Conservation (phyloP, 1,140 invertebrate species). For the Drosophila tani region DNA sequence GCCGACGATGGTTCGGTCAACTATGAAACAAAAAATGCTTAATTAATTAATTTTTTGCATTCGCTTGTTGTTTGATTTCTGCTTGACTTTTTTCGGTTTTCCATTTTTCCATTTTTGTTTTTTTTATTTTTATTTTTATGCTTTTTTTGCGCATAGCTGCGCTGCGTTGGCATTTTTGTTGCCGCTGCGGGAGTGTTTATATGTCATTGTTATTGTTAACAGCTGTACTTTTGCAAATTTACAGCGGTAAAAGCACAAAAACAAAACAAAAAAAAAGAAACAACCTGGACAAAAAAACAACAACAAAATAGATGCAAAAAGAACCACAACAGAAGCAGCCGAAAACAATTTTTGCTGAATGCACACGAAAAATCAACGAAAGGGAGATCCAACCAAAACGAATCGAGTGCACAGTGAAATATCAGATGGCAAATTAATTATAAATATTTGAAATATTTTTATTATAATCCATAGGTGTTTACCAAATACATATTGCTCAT, state of each 20-base stretch:
- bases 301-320: constrained; percentile 30
- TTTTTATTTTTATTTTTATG: background rate
- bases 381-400: constrained; percentile 16
- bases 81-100: constrained; percentile 31
- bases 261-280: constrained; percentile 7
- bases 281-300: constrained; percentile 34
- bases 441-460: constrained; percentile 1
- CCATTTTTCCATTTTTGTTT: background rate
- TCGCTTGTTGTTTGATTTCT: constrained; percentile 35
- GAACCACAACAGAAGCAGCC: constrained; percentile 27
- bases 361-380: constrained; percentile 59
- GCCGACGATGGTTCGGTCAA: constrained; percentile 32
- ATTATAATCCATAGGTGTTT: too few species aligned
- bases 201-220: constrained; percentile 74
- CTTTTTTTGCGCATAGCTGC: constrained; percentile 34
- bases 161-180: constrained; percentile 60
- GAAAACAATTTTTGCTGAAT: constrained; percentile 63
- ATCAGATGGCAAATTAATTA: background rate
- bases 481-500: too few species aligned
- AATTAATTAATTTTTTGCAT: constrained; percentile 66
- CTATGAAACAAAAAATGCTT: constrained; percentile 56
- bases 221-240: constrained; percentile 71
- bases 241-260: constrained; percentile 54
- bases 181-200: constrained; percentile 51
- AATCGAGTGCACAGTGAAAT: constrained; percentile 13